Conservation (phyloP, 2,113 vertebrate genomes). For the Corythornis vintsioides region DNA sequence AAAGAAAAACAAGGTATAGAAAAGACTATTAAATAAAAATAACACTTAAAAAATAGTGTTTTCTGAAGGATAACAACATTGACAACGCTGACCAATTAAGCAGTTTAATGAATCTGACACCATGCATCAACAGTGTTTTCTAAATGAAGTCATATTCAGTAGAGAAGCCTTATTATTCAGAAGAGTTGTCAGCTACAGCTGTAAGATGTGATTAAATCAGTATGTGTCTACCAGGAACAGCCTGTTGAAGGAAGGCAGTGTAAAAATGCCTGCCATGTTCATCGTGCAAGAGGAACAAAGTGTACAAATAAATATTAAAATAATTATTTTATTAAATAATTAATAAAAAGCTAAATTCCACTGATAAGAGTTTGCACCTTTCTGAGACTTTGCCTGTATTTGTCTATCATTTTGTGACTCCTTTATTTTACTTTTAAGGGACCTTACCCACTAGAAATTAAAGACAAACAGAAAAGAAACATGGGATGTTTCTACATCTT, state of each 20-base stretch:
- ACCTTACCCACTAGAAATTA: not conserved
- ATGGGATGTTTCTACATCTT: no score
- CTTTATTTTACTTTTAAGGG: not conserved
- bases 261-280: constrained; percentile 23
- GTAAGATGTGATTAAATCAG: constrained; percentile 73
- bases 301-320: not conserved
- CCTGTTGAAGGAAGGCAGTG: constrained; percentile 45
- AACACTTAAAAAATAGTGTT: not conserved
- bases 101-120: constrained; percentile 68
- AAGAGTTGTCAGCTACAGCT: constrained; percentile 43
- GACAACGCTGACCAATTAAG: constrained; percentile 53
- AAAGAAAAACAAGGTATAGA: constrained; percentile 22
- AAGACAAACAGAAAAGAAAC: not conserved
- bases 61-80: constrained; percentile 37
- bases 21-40: constrained; percentile 41
- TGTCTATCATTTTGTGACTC: not conserved
- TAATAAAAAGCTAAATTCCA: not conserved
- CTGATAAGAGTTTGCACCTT: not conserved
- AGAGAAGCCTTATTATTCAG: constrained; percentile 72
- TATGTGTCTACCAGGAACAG: constrained; percentile 53
- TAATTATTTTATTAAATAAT: no score
- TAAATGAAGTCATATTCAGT: constrained; percentile 64
- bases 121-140: constrained; percentile 60
- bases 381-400: not conserved
- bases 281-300: constrained; percentile 23